Evolutionary conservation across 2,113 vertebrate genomes (phyloP).

Genomic region (Calypte anna): DNA sequence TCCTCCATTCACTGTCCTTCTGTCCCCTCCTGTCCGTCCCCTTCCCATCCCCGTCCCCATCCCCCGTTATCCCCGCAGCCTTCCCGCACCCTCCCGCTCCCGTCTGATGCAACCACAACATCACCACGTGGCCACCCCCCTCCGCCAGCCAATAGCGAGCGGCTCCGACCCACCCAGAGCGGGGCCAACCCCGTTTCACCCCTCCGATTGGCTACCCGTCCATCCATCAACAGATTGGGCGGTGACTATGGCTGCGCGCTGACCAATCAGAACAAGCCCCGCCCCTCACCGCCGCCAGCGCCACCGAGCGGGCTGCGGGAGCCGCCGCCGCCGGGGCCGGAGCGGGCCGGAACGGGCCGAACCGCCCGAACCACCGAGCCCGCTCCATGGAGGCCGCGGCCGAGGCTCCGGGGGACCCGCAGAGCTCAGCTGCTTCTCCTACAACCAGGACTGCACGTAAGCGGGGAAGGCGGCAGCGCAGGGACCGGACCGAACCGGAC

Average conservation of each 20-base stretch:
- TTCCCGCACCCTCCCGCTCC: background rate
- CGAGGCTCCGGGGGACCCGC: constrained; percentile 39
- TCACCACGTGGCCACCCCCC: constrained; percentile 50
- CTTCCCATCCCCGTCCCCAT: too few relatives aligned
- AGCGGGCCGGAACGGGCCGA: constrained; percentile 54
- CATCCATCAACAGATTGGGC: accelerated
- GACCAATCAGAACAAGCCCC: background rate
- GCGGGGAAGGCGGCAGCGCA: background rate
- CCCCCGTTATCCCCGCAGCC: background rate
- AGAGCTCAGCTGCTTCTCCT: constrained; percentile 86
- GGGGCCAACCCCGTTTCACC: accelerated
- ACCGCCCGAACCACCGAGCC: background rate
- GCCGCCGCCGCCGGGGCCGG: constrained; percentile 40
- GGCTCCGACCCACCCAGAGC: background rate
- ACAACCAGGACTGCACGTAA: constrained; percentile 96
- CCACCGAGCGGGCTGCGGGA: background rate
- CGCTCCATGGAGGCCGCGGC: constrained; percentile 72
- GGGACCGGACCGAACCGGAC: background rate
- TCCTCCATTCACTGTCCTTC: too few relatives aligned
- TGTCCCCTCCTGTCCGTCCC: too few relatives aligned
- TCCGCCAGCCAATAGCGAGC: background rate
- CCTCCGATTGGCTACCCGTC: accelerated
- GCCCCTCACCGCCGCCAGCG: background rate
- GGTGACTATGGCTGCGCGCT: accelerated
- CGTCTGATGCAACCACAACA: constrained; percentile 70